Conservation (phyloP, 2,888 invertebrate genomes). For the Pseudeuparius sepicola region DNA sequence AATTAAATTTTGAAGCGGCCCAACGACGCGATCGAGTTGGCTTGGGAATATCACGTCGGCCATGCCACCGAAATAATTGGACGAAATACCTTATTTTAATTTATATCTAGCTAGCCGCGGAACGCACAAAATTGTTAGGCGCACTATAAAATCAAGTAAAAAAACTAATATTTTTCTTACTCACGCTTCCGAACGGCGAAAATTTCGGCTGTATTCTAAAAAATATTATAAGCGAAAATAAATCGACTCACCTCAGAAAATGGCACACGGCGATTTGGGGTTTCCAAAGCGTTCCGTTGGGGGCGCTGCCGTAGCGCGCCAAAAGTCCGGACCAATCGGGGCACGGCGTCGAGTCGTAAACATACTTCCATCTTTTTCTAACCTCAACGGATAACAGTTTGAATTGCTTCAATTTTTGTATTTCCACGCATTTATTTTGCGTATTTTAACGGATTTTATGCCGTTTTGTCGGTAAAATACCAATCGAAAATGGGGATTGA, state of each 20-base stretch:
- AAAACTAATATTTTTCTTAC: constrained; percentile 37
- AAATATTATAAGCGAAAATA: constrained; percentile 31
- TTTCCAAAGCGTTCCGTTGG: constrained; percentile 35
- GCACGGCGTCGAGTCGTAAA: neutral
- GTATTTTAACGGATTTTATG: constrained; percentile 4
- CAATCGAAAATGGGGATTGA: constrained; percentile 1
- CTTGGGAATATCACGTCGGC: too few species aligned
- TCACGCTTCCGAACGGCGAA: constrained; percentile 28
- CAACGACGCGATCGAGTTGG: too few species aligned
- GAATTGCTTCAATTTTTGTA: too few species aligned
- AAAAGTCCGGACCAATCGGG: constrained; percentile 34
- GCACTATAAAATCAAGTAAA: constrained; percentile 33
- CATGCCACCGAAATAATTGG: too few species aligned
- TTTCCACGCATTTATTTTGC: too few species aligned
- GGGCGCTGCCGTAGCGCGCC: constrained; percentile 35
- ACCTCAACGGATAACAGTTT: constrained; percentile 2
- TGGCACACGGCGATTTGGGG: constrained; percentile 22
- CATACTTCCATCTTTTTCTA: neutral
- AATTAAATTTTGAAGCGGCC: constrained; percentile 37
- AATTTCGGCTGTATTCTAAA: constrained; percentile 36
- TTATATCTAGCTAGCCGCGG: too few species aligned
- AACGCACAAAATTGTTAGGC: constrained; percentile 24
- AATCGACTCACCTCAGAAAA: constrained; percentile 29
- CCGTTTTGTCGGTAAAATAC: constrained; percentile 1
- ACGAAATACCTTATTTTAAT: too few species aligned